Evolutionary conservation across 35 echinoderm and acorn worm species (phyloP), one percentile per base, ranked within the genome.

Genomic region (Acanthaster planci): DNA sequence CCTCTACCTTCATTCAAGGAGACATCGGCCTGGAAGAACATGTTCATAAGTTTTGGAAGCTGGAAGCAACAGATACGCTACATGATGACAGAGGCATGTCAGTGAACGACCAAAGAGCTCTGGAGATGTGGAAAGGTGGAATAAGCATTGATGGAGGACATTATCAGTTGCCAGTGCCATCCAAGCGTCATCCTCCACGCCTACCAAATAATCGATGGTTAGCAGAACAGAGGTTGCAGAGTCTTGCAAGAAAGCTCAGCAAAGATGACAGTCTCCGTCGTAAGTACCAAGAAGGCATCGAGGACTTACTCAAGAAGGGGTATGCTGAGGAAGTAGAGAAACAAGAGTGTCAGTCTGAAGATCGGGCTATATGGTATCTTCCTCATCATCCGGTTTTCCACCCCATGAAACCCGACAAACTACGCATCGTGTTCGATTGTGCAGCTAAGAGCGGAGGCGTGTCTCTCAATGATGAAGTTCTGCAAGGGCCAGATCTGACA

Each of bases 401-500:
- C 37, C 82, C 89, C 10, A 36, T 0, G 30, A 91, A 91, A 50
- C 83, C 82, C 32, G 79, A 77, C 44, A 92, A 88, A 16, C n/a
- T 78, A 2, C 42, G 89, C 17, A 44, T 91, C 2, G 84, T 87
- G 6, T 92, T 60, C 55, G 81, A 90, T 36, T 90, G 88, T 78
- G 88, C 82, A 18, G 79, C 79, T 8, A 83, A 32, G 32, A 68
- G 50, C 42, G 21, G 53, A 55, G 84, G 78, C 0, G 31, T 60
- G 2, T 87, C 85, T 1, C 57, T 93, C 34, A 93, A 93, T 79
- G 80, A 88, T 12, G 29, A 55, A 36, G 86, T 89, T 19, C 35
- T 42, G 17, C 91, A 93, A 35, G 85, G 91, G 37, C 91, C 92
- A 17, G 92, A 93, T 52, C 58, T 89, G 21, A 93, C 92, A 8